Evolutionary conservation across 2,797 vertebrate genomes (phyloP).

Genomic region (Telmatherina bonti): DNA sequence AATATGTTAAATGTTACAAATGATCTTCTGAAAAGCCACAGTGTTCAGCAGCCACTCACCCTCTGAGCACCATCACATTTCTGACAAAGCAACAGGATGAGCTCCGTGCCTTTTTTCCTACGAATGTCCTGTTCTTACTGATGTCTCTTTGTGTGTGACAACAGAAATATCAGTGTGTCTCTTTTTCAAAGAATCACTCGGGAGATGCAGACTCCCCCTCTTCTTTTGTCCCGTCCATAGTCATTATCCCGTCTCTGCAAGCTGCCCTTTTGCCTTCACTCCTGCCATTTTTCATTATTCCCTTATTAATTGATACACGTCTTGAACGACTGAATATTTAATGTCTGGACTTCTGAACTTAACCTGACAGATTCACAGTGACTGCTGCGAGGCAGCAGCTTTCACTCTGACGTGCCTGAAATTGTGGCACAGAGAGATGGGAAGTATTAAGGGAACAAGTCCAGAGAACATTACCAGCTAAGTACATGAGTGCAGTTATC

Average conservation of each 20-base stretch:
- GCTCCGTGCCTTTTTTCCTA: slow-evolving; percentile 46
- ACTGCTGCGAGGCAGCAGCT: slow-evolving; percentile 19
- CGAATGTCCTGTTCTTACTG: slow-evolving; percentile 22
- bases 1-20: background rate
- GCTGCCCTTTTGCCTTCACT: background rate
- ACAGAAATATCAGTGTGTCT: slow-evolving; percentile 26
- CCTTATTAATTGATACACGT: background rate
- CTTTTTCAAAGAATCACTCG: slow-evolving; percentile 8
- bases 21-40: slow-evolving; percentile 32
- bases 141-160: slow-evolving; percentile 9
- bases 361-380: slow-evolving; percentile 8
- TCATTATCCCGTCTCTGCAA: background rate
- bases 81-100: slow-evolving; percentile 26
- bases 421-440: slow-evolving; percentile 23
- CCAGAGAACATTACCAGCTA: slow-evolving; percentile 51
- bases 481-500: background rate
- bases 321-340: slow-evolving; percentile 42
- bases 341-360: slow-evolving; percentile 23
- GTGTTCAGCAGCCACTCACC: slow-evolving; percentile 10
- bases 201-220: background rate
- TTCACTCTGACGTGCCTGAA: slow-evolving; percentile 18
- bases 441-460: slow-evolving; percentile 30
- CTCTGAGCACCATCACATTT: slow-evolving; percentile 15
- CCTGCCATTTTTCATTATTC: background rate
- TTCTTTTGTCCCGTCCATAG: background rate